Evolutionary conservation across 64 coral and sea anemone genomes (phyloP), one percentile per base, ranked within the genome.

Genomic region (Actinia tenebrosa): DNA sequence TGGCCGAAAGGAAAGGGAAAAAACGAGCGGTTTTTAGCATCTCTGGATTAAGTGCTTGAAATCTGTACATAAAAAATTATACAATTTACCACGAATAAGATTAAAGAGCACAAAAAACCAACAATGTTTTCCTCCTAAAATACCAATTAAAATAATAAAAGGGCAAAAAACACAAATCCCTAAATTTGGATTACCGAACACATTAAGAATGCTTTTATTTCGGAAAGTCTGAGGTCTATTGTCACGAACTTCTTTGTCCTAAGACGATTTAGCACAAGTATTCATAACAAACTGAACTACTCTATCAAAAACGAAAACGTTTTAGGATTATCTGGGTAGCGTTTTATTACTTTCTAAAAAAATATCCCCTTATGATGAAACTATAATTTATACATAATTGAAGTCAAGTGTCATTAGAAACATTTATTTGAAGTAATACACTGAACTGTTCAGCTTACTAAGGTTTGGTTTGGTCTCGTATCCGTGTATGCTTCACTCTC

Each of bases 31-130:
- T 66, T 25, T 66, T 66, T 66, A 5, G 22, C 7, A 20, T 7
- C 4, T 66, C 8, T 23, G 63, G 19, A 66, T 8, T n/a, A n/a
- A 66, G 63, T 25, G 63, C 22, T 66, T 20, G 63, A 66, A 66
- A 66, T 66, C 63, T 66, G 63, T 66, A 66, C 63, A 66, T 66
- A 66, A 66, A 50, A 66, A 20, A 66, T 20, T 66, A 66, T 66
- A 66, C 63, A 66, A 66, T 23, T 66, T 66, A 66, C 63, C 22
- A 66, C 63, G 20, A 66, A 66, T 66, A 66, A 23, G 22, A 66
- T n/a, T 66, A 66, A n/a, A 66, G n/a, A 66, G n/a, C 63, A 66
- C 63, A 25, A 66, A 25, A 66, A 25, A 0, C 63, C 20, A 66
- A 66, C 20, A 66, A 0, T 23, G 0, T 23, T 66, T 66, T 66